phyloP scores from a whole-genome alignment of 2,113 vertebrate genomes.

The Notechis scutatus region DNA sequence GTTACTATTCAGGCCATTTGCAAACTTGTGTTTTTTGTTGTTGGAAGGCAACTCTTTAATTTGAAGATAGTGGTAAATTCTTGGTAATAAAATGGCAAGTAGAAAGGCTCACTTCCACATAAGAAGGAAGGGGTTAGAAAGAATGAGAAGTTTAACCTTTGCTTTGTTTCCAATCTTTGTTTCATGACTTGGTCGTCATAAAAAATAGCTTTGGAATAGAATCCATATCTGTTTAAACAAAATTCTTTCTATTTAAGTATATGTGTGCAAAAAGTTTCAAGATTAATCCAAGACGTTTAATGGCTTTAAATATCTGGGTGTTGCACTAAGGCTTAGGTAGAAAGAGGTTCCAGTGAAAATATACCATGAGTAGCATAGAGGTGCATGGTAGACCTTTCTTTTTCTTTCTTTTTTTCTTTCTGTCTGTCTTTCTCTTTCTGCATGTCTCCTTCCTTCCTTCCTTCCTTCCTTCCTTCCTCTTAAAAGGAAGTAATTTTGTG shows the following conservation, averaged over 20 bases:
- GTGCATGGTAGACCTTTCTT: not conserved
- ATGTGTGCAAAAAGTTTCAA: slow-evolving; percentile 24
- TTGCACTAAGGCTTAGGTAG: not conserved
- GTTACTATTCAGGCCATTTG: not conserved
- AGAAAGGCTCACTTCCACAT: no score
- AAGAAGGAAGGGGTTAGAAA: not conserved
- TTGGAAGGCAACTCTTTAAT: not conserved
- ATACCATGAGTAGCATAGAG: not conserved
- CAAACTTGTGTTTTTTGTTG: not conserved
- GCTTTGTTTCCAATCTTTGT: not conserved
- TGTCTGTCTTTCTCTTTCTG: no score
- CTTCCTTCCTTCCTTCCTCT: not conserved
- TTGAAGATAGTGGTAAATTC: not conserved
- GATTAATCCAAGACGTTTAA: not conserved
- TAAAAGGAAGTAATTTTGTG: not conserved
- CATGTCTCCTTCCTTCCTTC: no score
- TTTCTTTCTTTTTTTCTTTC: no score
- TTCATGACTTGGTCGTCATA: not conserved
- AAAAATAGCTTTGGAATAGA: not conserved
- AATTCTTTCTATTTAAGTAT: slow-evolving; percentile 41
- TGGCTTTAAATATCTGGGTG: not conserved
- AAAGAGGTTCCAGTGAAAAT: not conserved
- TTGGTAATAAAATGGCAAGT: not conserved
- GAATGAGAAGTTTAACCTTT: not conserved
- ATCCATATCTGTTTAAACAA: slow-evolving; percentile 44